Percentiles rank a stretch among this genome's conserved stretches.
Evolutionary conservation across 2,113 vertebrate genomes (phyloP).

Genomic region (Pelvicachromis taeniatus): DNA sequence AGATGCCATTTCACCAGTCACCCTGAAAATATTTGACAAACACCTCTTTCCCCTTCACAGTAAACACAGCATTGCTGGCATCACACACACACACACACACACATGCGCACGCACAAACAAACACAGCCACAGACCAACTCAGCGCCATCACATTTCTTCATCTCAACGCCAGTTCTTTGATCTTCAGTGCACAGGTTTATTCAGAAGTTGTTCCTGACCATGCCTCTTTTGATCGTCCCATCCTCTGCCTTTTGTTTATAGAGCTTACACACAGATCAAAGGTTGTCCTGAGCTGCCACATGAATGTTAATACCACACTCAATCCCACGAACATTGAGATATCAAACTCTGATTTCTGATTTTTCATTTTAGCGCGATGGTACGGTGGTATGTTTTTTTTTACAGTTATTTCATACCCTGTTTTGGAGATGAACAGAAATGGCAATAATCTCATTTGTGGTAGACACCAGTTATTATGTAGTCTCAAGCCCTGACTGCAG

Average conservation of each 20-base stretch:
- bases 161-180: slow-evolving; percentile 19
- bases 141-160: not conserved
- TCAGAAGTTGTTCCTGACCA: slow-evolving; percentile 8
- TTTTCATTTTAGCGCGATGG: not conserved
- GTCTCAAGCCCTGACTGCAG: not conserved
- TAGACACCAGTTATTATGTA: slow-evolving; percentile 18
- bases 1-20: slow-evolving; percentile 30
- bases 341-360: not conserved
- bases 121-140: not conserved
- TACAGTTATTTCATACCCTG: not conserved
- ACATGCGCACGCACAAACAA: not conserved
- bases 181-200: slow-evolving; percentile 18
- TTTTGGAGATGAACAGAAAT: slow-evolving; percentile 9
- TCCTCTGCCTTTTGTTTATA: slow-evolving; percentile 44
- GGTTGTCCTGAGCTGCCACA: not conserved
- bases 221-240: slow-evolving; percentile 20
- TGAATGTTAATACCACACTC: slow-evolving; percentile 11
- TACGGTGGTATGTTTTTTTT: not conserved
- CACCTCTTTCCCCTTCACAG: not conserved
- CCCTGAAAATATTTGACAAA: slow-evolving; percentile 38
- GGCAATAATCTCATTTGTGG: slow-evolving; percentile 2
- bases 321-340: not conserved
- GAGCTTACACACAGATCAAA: slow-evolving; percentile 33
- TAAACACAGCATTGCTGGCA: slow-evolving; percentile 9
- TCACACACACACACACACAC: not conserved